Base-by-base conservation (phyloP, 2,113 vertebrate species). In the Xenopus laevis region DNA sequence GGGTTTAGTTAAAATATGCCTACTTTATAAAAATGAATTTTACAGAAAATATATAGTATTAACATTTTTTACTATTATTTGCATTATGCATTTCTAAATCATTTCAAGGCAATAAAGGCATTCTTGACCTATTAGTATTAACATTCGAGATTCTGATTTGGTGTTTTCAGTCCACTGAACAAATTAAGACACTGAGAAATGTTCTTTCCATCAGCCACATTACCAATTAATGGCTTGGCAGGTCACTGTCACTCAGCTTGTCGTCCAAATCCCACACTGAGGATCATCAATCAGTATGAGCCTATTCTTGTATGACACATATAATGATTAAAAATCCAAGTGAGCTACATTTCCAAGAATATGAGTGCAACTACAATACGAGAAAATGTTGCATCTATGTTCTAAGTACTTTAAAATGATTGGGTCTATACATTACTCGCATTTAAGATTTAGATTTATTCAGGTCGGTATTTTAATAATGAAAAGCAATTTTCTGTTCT, bases 301-400 rank as follows among this genome's bases (percentile, higher is more conserved):
- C 68, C 74, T 78, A 76, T 53, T 69, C n/a, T 61, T 15, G 58
- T 71, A 6, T 20, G 6, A 78, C 71, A 67, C 15, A 78, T 45
- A 47, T 65, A 71, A 11, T 77, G 23, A 81, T 59, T 12, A 74
- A 73, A 78, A 80, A 10, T 76, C 78, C 30, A 67, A 78, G 73
- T 4, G 71, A 47, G 46, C 71, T 72, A 76, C 64, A 47, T 8
- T 71, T 81, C 53, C 77, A 55, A 74, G 10, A 63, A 79, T 76
- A 13, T 12, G 1, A 79, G 2, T 0, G 68, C 15, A 72, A 70
- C 66, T 69, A 65, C 71, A 77, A 72, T 73, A 16, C 46, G 8
- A 2, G 1, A 78, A 12, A 79, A 79, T 23, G 17, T 50, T 52
- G n/a, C 58, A 23, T 27, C 9, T 60, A 23, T 21, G 21, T 60